Percentiles rank a stretch among this genome's conserved stretches.
Conservation (phyloP, 2,113 vertebrate species). For the Hystrix brachyura region DNA sequence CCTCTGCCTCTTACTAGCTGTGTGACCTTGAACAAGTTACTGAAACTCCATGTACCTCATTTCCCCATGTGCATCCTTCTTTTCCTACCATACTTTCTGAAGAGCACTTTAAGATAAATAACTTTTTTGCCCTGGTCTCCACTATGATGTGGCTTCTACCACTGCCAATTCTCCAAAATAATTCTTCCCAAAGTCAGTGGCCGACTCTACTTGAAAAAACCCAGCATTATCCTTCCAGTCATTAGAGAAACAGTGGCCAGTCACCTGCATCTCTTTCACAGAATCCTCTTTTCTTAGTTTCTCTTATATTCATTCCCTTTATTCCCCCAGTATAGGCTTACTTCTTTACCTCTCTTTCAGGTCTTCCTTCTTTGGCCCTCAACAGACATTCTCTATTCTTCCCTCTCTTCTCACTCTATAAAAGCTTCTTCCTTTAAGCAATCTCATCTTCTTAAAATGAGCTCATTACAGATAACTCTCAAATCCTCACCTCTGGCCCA, state of each 20-base stretch:
- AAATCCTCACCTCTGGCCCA: neutral
- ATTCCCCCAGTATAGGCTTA: neutral
- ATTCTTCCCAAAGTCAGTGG: neutral
- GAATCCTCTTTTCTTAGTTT: neutral
- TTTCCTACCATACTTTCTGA: neutral
- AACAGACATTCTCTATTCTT: neutral
- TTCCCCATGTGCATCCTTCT: neutral
- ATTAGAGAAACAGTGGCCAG: neutral
- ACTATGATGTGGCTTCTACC: neutral
- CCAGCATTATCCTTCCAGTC: neutral
- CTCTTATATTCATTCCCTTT: neutral
- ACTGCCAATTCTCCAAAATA: neutral
- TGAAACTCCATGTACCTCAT: neutral
- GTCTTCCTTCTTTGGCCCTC: neutral
- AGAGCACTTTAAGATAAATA: neutral
- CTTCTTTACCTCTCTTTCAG: neutral
- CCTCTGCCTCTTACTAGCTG: neutral
- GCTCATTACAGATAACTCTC: neutral
- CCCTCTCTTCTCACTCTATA: neutral
- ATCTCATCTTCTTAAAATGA: slow-evolving; percentile 43
- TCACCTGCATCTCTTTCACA: neutral
- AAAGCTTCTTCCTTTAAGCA: slow-evolving; percentile 50
- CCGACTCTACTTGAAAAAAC: neutral
- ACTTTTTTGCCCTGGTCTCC: neutral
- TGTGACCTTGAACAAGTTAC: neutral